phyloP scores from a whole-genome alignment of 2,888 invertebrate species.

The Mythimna lalbum region DNA sequence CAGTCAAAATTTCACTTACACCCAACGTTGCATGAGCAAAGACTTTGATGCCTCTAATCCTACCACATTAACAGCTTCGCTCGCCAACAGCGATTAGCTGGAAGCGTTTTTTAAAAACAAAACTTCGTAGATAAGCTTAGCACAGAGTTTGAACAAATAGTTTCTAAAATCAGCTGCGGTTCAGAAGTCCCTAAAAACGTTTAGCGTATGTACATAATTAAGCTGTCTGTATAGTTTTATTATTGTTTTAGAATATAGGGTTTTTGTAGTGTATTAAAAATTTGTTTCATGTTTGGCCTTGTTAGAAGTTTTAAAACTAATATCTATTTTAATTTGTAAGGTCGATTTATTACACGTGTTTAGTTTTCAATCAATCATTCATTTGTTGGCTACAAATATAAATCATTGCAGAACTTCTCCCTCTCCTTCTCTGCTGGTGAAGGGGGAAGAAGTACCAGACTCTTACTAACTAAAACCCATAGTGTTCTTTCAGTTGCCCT shows the following conservation, averaged over 20 bases:
- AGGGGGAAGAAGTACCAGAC: too few relatives aligned
- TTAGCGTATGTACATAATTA: not conserved
- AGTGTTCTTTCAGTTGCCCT: too few relatives aligned
- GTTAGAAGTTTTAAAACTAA: not conserved
- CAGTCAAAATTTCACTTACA: not conserved
- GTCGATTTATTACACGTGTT: too few relatives aligned
- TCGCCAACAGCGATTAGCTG: constrained; percentile 26
- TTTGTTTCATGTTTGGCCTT: not conserved
- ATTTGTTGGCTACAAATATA: too few relatives aligned
- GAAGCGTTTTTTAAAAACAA: constrained; percentile 26
- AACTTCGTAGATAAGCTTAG: constrained; percentile 22
- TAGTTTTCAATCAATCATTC: too few relatives aligned
- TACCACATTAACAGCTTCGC: constrained; percentile 40
- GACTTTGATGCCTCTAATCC: constrained; percentile 42
- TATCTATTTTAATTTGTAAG: not conserved
- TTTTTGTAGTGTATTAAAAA: constrained; percentile 2
- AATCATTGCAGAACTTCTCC: too few relatives aligned
- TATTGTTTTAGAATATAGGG: constrained; percentile 20
- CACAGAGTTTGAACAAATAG: constrained; percentile 41
- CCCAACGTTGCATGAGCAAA: constrained; percentile 17
- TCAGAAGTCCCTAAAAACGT: constrained; percentile 6
- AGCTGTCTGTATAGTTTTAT: constrained; percentile 5
- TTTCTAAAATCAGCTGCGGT: constrained; percentile 19
- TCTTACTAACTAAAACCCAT: too few relatives aligned
- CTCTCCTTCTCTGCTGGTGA: too few relatives aligned